These are phyloP conservation scores for Neolamprologus ventralis DNA, from an alignment of 2,113 vertebrate genomes.

Conservation along the genomic window DNA sequence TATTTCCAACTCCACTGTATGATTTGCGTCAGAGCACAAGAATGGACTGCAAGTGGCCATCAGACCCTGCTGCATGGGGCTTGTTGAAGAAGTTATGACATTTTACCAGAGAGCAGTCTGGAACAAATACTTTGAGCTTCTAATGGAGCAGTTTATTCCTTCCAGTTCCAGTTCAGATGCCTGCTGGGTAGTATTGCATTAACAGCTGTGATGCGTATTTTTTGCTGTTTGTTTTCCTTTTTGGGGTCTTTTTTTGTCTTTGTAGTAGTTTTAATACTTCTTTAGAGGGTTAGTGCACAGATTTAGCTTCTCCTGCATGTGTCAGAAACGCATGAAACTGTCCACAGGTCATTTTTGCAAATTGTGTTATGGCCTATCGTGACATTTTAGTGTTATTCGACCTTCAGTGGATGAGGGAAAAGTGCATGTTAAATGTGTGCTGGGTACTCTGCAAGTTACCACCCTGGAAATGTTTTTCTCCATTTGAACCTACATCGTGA, in stretches of 20 bases:
- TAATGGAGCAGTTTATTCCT: background rate
- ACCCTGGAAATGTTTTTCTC: background rate
- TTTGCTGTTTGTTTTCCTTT: background rate
- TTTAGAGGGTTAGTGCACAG: background rate
- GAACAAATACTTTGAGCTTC: background rate
- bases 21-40: slow-evolving; percentile 29
- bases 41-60: background rate
- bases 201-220: background rate
- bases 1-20: background rate
- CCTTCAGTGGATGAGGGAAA: background rate
- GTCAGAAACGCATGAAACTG: background rate
- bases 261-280: background rate
- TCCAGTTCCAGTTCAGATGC: background rate
- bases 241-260: background rate
- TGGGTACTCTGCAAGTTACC: background rate
- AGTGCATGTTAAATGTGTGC: background rate
- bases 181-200: background rate
- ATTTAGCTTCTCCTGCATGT: background rate
- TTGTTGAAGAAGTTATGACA: background rate
- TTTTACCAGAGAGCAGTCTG: background rate
- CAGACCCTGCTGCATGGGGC: background rate
- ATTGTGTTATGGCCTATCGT: background rate
- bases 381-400: background rate
- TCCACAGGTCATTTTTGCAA: background rate
- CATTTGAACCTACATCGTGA: background rate